Base-by-base conservation (phyloP, 2,113 vertebrate genomes). In the Clupea harengus region DNA sequence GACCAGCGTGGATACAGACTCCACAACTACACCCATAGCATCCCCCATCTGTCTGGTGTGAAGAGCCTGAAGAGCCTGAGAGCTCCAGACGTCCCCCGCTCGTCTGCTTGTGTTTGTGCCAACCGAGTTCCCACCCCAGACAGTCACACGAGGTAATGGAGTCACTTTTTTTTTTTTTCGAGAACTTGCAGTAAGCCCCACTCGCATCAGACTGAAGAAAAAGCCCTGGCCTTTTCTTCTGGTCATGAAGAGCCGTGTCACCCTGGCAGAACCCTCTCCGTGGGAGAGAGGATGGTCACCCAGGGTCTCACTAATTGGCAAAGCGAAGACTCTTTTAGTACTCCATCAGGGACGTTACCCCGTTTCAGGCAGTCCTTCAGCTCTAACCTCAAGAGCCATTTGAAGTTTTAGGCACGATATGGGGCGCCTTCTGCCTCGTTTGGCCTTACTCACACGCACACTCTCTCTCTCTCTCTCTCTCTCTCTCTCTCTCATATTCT, bases 391-490 rank as follows among this genome's bases (percentile, higher is more conserved):
- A 72, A 32, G n/a, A 32, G 25, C 8, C 1, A 15, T 32, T 13
- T 2, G 1, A 28, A 72, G 25, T 28, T 8, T 10, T 13, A 72
- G 25, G 52, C 13, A 54, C 4, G 52, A 54, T 18, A 15, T 54
- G 52, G 52, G 52, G 17, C 2, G 52, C 17, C n/a, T n/a, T n/a
- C n/a, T n/a, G n/a, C n/a, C 52, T 54, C 13, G 17, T 54, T 25
- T 28, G 8, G 45, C 20, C 60, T 45, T 45, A 47, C n/a, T 45
- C 83, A 44, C 25, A 5, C n/a, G 25, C 60, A 25, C 45, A 44
- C 32, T 83, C 49, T 83, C 82, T 83, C 82, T 28, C 82, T 83
- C 82, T 28, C n/a, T n/a, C n/a, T n/a, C n/a, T n/a, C n/a, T n/a
- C n/a, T n/a, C n/a, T n/a, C n/a, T n/a, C n/a, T n/a, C n/a, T n/a